Evolutionary conservation across 2,113 vertebrate genomes (phyloP), one percentile per base, ranked within the genome.

Genomic region (Panthera tigris): DNA sequence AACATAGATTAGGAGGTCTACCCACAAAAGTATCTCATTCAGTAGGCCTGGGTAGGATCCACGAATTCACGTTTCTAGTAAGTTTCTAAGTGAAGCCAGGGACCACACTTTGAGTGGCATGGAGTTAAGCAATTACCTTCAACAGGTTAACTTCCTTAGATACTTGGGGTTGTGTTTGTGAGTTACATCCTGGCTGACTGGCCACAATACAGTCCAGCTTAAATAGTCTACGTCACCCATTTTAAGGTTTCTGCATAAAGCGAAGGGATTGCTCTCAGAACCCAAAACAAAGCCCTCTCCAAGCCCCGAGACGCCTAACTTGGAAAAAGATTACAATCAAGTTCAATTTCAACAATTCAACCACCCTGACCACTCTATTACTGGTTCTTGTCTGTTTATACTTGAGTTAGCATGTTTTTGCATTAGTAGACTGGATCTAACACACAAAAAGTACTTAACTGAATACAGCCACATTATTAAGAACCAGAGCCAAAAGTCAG

Each of bases 401-500:
- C 74, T 65, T 84, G 41, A 48, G 29, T 83, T 65, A 23, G 16
- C 57, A 10, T 61, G 19, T 57, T 88, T 80, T 29, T 45, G 25
- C 65, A 83, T 84, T 68, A 80, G n/a, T 55, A 80, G 57, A 76
- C 41, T 65, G 48, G 10, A 4, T 78, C 61, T 89, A 79, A 95
- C 82, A 95, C 83, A 93, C 31, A 94, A 79, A 96, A 92, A 55
- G 8, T 31, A 92, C 78, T 73, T 83, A 68, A 80, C 4, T 87
- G 45, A 89, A 95, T 33, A 19, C 41, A 92, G 81, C 29, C 50
- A 93, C 71, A 61, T 83, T 94, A 89, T 71, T 91, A 97, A 95
- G 83, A 87, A 63, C 29, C 76, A 65, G 91, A 94, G 71, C 19
- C 93, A 97, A 97, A 95, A 80, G 80, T 82, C 39, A 78, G 66